Base-by-base conservation (phyloP, 1,140 invertebrate species). In the Oncopodura yosiiana region DNA sequence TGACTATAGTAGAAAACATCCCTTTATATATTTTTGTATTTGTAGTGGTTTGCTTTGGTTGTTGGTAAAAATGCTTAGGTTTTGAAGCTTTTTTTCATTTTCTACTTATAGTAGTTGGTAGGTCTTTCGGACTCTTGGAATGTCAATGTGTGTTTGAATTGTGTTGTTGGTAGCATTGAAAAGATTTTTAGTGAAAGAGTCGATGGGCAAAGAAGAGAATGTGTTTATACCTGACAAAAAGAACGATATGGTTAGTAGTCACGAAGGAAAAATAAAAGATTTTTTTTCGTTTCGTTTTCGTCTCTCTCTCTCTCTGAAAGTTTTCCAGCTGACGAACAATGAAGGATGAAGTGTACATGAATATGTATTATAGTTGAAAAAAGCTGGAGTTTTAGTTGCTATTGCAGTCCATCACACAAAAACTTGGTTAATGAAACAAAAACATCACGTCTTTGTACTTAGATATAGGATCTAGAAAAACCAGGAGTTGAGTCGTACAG, bases 341-440 rank as follows among this genome's bases (percentile, higher is more conserved):
- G 49, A 8, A 14, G n/a, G 49, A 6, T 34, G 30, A 16, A 49
- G 24, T 49, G 46, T 36, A 34, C 12, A 46, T 32, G 44, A n/a
- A n/a, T n/a, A n/a, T n/a, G n/a, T n/a, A n/a, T n/a, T n/a, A n/a
- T n/a, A n/a, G n/a, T n/a, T 46, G 16, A 2, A 34, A 46, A 30
- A 49, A 49, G 21, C 26, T 30, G 34, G 46, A 49, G 46, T 49
- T 34, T 8, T 8, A 14, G 14, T 8, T 34, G 14, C 30, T 14
- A 8, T 14, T 34, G 30, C 6, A 34, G 14, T 14, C 6, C 30
- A 34, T 41, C 24, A 26, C 49, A 51, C 49, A 51, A 51, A 51
- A 51, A 51, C 49, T 51, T 51, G 49, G 49, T 51, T 51, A 51
- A 51, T 51, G 49, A 51, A 51, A 51, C 49, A 51, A 51, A 51